Conservation (phyloP, 37 sponge, comb jelly and placozoan species). For the Haliclona indistincta region DNA sequence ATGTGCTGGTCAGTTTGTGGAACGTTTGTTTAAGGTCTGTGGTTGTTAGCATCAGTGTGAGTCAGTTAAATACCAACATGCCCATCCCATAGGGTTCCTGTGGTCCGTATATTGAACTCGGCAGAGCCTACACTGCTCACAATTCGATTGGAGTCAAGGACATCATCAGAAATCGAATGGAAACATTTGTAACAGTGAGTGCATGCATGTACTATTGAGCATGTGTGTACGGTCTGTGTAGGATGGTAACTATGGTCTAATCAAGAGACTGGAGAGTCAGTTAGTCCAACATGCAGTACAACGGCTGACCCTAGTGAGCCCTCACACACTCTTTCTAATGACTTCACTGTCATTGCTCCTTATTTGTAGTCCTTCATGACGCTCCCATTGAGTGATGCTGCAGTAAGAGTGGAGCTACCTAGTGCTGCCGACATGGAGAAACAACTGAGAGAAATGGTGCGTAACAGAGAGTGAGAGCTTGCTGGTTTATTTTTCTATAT, state of each 20-base stretch:
- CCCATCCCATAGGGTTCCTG: conserved; percentile 67
- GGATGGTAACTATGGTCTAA: conserved; percentile 84
- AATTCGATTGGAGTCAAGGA: conserved; percentile 29
- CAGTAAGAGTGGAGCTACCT: conserved; percentile 49
- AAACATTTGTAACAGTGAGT: conserved; percentile 67
- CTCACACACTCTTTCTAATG: neutral
- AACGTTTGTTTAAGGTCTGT: too few species aligned
- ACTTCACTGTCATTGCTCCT: neutral
- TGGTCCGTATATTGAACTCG: conserved; percentile 66
- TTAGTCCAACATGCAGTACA: conserved; percentile 60
- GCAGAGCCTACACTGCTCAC: conserved; percentile 40
- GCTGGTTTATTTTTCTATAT: too few species aligned
- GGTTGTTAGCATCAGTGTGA: neutral
- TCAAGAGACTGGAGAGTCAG: conserved; percentile 52
- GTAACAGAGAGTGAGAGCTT: too few species aligned
- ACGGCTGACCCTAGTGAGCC: conserved; percentile 80
- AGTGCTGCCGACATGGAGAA: conserved; percentile 82
- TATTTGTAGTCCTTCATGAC: conserved; percentile 80
- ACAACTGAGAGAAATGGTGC: conserved; percentile 87
- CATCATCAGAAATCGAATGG: conserved; percentile 50
- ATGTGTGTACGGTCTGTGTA: conserved; percentile 3
- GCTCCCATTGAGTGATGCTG: conserved; percentile 78
- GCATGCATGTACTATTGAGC: neutral
- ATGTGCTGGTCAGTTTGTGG: conserved; percentile 21
- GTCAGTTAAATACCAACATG: neutral